Base-by-base conservation (phyloP, 2,113 vertebrate genomes). In the Castor canadensis region DNA sequence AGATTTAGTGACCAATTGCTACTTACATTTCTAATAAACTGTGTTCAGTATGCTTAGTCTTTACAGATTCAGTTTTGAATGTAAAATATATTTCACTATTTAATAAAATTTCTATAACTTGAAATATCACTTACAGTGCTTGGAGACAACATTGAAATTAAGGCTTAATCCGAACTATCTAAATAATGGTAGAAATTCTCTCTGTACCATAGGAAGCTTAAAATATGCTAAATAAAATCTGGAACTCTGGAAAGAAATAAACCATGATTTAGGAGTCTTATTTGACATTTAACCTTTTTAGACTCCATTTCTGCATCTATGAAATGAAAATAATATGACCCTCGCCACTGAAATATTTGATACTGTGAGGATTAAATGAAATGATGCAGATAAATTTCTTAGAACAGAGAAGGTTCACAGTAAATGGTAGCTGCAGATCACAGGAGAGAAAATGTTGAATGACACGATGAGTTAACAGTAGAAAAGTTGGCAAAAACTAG, bases 41-140 rank as follows among this genome's bases (percentile, higher is more conserved):
- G 3, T 49, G 64, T 58, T 84, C 45, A 47, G 10, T 24, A 66
- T 52, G 26, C n/a, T 56, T 9, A 45, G 2, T 43, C 35, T 94
- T 60, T 35, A 81, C 5, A 64, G 24, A 76, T 62, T 88, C 22
- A 38, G 3, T 28, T 73, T 0, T 82, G 45, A 91, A 8, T 67
- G 22, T 80, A 87, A 92, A 81, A 24, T 66, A 32, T 79, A 66
- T 72, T 91, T 96, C n/a, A 30, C 7, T 88, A 56, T 38, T 24
- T 93, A 76, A 49, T 77, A 86, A 93, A 88, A 93, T 66, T 49
- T 82, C 12, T 86, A 6, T 80, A 73, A 92, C 62, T 93, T 87
- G 3, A 87, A 92, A 75, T 92, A 85, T 92, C 22, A 64, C 38
- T 91, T 73, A 16, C 12, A 75, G 11, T 72, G 16, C 45, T 79